These are phyloP conservation scores for Lypha dubia DNA, from an alignment of 2,888 invertebrate species.

Conservation along the genomic window DNA sequence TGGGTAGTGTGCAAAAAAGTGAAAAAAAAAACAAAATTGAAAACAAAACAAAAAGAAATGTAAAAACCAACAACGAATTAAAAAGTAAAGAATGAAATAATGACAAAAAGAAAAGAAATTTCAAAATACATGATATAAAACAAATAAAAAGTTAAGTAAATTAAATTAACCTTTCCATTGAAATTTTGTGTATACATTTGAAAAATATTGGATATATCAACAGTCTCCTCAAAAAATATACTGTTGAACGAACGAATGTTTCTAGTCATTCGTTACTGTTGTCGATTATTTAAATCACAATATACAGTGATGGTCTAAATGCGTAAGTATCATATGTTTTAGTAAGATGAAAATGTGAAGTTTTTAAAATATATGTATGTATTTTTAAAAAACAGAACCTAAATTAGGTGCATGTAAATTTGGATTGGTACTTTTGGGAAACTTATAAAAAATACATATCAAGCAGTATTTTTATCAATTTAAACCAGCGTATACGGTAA, in stretches of 20 bases:
- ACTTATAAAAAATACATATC: no score
- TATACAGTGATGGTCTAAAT: constrained; percentile 76
- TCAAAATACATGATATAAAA: constrained; percentile 34
- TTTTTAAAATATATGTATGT: no score
- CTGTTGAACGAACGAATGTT: constrained; percentile 59
- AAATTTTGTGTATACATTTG: constrained; percentile 46
- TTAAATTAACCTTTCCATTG: constrained; percentile 57
- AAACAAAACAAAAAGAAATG: constrained; percentile 67
- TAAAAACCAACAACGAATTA: constrained; percentile 65
- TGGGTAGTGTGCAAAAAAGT: constrained; percentile 71
- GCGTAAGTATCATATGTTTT: constrained; percentile 71
- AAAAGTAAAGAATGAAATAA: constrained; percentile 64
- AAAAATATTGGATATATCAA: constrained; percentile 56
- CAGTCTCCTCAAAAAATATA: constrained; percentile 11
- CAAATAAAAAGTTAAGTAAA: constrained; percentile 68
- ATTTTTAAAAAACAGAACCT: no score
- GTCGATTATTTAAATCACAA: constrained; percentile 49
- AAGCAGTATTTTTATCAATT: no score
- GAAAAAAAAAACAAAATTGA: constrained; percentile 54
- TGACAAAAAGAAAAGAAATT: constrained; percentile 25
- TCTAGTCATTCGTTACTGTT: constrained; percentile 53
- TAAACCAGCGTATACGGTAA: no score
- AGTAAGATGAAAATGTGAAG: neutral
- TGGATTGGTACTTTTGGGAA: no score
- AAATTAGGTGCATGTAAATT: no score